Evolutionary conservation across 2,888 invertebrate species (phyloP), one percentile per base, ranked within the genome.

Genomic region (Drosophila melanosoma): DNA sequence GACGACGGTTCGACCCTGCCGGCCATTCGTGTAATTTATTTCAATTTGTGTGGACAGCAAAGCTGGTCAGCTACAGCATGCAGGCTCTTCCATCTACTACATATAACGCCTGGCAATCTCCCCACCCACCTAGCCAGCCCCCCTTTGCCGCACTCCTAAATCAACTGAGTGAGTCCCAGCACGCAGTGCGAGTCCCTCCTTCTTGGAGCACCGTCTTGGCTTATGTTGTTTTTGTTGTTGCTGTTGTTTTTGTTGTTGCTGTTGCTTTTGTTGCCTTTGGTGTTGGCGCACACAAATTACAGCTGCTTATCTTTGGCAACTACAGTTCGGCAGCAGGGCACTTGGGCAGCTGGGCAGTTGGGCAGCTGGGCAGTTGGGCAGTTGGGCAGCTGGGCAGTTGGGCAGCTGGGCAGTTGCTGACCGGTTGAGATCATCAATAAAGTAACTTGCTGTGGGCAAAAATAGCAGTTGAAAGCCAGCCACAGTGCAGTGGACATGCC

Each of bases 11-110:
- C 81, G 68, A 67, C 80, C 83, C 84, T 76, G 65, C 73, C 54
- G 78, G 82, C 79, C 74, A 82, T 84, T 82, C 80, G 69, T 82
- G 87, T 87, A 87, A 87, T 87, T 90, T 90, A 87, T 87, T 90
- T 87, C 87, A 87, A 87, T 87, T 87, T 90, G 89, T 90, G 87
- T 79, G 82, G 90, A 90, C 86, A 90, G 87, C 82, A 76, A 75
- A 81, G 75, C 75, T 70, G 87, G 74, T 82, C 83, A 67, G 69
- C 70, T 71, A 66, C 59, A 63, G 73, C 82, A 61, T 72, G 73
- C 76, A 74, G 48, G 70, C 78, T 83, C 90, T 83, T 89, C 88
- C 89, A 86, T 88, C 85, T 86, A 87, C 69, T 83, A 88, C 78
- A 85, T 78, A 85, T 81, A 87, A 69, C 68, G 69, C 71, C 52